Evolutionary conservation across 2,113 vertebrate genomes (phyloP).

Genomic region (Mastomys coucha): DNA sequence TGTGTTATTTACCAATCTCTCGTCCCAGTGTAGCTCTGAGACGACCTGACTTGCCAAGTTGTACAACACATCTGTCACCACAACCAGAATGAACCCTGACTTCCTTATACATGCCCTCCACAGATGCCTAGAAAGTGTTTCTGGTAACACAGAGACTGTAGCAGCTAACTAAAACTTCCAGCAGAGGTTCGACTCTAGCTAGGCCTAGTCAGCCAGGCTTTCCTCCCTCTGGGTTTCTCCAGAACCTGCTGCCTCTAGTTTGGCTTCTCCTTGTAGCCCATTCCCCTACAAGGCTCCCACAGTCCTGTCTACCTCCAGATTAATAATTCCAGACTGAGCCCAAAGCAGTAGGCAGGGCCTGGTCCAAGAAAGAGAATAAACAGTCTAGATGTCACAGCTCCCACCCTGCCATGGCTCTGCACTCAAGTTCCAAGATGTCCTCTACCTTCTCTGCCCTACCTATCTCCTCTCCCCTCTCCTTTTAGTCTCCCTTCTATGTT

Average conservation of each 20-base stretch:
- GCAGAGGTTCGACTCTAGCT: background rate
- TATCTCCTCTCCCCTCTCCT: background rate
- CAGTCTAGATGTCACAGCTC: background rate
- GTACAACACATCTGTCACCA: background rate
- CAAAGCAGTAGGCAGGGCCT: background rate
- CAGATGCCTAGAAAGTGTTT: constrained; percentile 2
- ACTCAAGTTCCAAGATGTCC: background rate
- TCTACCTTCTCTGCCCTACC: background rate
- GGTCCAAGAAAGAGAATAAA: background rate
- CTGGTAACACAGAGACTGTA: background rate
- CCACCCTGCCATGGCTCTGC: background rate
- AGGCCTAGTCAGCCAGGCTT: background rate
- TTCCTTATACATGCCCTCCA: background rate
- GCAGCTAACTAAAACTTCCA: background rate
- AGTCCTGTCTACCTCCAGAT: background rate
- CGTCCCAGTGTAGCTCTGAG: background rate
- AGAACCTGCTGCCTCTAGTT: background rate
- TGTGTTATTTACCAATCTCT: background rate
- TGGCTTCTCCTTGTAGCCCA: background rate
- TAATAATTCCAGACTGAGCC: background rate
- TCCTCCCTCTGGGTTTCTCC: background rate
- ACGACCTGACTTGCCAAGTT: background rate
- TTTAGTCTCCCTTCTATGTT: background rate
- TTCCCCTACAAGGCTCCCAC: background rate
- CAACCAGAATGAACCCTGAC: background rate